Evolutionary conservation across 2,113 vertebrate genomes (phyloP).

Genomic region (Tringa solitaria): DNA sequence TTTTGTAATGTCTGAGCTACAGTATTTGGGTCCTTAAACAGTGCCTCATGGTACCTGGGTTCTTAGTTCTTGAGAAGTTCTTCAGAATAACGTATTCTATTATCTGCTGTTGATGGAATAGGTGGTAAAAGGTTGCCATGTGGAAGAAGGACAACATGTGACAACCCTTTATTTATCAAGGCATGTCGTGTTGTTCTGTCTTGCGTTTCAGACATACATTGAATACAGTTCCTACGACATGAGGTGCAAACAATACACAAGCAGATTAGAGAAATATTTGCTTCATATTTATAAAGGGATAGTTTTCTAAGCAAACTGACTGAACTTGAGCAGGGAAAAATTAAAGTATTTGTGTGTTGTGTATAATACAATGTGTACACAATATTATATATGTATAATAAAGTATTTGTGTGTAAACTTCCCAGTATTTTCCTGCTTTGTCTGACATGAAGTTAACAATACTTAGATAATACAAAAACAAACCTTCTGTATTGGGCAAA

Average conservation of each 20-base stretch:
- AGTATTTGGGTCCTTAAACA: accelerated
- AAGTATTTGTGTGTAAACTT: not conserved
- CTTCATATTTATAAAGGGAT: not conserved
- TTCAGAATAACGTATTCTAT: no score
- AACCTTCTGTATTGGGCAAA: not conserved
- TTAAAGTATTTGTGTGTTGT: no score
- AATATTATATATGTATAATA: no score
- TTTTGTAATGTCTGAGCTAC: not conserved
- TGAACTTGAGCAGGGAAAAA: not conserved
- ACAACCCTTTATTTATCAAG: not conserved
- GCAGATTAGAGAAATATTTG: not conserved
- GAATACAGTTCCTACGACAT: not conserved
- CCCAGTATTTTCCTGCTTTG: not conserved
- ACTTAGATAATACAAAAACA: not conserved
- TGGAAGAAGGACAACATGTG: not conserved
- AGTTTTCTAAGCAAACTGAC: not conserved
- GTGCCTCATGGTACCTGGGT: not conserved
- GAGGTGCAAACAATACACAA: not conserved
- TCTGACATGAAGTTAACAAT: not conserved
- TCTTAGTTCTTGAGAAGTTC: not conserved
- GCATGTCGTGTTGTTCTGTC: not conserved
- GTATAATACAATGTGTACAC: no score
- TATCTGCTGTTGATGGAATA: not conserved
- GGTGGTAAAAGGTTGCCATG: not conserved
- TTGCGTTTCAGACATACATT: not conserved